Conservation (phyloP, 1,140 invertebrate species). For the Meloidogyne floridensis region DNA sequence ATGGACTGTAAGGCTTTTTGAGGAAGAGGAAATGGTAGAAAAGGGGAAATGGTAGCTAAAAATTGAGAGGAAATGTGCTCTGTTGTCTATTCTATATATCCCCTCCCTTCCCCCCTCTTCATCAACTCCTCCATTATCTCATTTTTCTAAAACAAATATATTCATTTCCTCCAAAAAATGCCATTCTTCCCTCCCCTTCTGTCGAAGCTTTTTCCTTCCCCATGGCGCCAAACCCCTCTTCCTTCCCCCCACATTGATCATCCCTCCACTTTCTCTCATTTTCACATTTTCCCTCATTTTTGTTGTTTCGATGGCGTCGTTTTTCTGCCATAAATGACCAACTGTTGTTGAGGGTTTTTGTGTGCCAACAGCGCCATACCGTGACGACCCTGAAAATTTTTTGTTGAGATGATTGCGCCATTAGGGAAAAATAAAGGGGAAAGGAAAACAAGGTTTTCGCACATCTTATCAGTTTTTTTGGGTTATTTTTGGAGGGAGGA, state of each 20-base stretch:
- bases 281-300: conserved; percentile 21
- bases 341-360: neutral
- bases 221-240: neutral
- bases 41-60: neutral
- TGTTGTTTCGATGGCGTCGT: conserved; percentile 19
- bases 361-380: conserved; percentile 3
- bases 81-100: too few species aligned
- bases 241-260: neutral
- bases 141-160: neutral
- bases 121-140: neutral
- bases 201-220: neutral
- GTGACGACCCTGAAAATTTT: neutral
- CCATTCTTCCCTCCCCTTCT: neutral
- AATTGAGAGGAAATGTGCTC: neutral
- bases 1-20: too few species aligned
- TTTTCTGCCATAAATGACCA: conserved; percentile 13
- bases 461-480: conserved; percentile 3
- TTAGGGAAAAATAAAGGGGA: neutral
- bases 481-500: neutral
- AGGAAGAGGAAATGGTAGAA: neutral
- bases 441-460: neutral
- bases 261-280: neutral
- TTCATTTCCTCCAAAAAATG: neutral
- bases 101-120: neutral
- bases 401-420: conserved; percentile 6